A percentile compares a stretch with the other conserved stretches of the same genome.
Conservation (phyloP, 92 coral and sea anemone genomes). For the Zoanthus sansibaricus region DNA sequence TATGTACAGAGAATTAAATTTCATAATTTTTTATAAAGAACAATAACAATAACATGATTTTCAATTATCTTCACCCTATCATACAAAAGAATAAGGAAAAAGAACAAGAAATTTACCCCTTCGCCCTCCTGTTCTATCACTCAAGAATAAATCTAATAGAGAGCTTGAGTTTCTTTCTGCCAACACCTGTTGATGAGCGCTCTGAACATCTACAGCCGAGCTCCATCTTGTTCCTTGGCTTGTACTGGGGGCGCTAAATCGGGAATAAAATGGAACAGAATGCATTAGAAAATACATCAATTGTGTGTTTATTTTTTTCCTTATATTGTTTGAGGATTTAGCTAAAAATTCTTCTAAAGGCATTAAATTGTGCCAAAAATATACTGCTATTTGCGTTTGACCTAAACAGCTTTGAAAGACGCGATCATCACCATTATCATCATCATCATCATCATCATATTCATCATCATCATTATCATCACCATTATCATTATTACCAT, state of each 20-base stretch:
- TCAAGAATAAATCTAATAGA: not conserved
- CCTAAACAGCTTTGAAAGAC: no score
- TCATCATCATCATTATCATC: no score
- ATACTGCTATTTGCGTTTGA: no score
- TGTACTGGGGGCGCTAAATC: not conserved
- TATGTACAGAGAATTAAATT: no score
- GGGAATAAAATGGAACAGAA: not conserved
- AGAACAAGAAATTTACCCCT: not conserved
- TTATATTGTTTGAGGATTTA: not conserved
- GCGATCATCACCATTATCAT: no score
- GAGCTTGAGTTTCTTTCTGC: not conserved
- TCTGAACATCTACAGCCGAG: not conserved
- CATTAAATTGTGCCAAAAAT: no score
- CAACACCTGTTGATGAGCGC: not conserved
- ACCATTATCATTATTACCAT: no score
- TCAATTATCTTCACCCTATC: no score
- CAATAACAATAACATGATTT: no score
- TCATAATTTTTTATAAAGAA: no score
- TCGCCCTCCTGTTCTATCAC: not conserved
- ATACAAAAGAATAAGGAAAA: no score
- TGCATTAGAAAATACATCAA: not conserved
- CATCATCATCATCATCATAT: no score
- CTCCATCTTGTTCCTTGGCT: not conserved
- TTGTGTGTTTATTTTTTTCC: not conserved
- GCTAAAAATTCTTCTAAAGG: not conserved